Base-by-base conservation (phyloP, 2,888 invertebrate genomes). In the Subacronicta megacephala region DNA sequence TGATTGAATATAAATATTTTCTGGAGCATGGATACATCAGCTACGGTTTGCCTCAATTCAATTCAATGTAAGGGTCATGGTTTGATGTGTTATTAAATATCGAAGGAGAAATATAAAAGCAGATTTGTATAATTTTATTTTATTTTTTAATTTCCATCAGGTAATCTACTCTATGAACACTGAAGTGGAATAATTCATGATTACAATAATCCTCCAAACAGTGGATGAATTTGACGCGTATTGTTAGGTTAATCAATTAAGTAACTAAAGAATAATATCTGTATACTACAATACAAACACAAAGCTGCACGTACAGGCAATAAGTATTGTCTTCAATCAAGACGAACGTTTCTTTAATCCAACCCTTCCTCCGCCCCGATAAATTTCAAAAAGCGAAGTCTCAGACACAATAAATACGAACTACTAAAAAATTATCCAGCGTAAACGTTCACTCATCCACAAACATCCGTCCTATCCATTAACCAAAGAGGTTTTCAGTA, bases 401-500 rank as follows among this genome's bases (percentile, higher is more conserved):
- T 20, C 13, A 43, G 29, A 26, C 33, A 38, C 16, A 46, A 41
- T 41, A 26, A 46, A 42, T 26, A 47, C 1, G 2, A 55, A 68
- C 69, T 61, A 52, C 65, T 59, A 46, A 52, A 58, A 61, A 58
- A 53, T 36, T 44, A 13, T 10, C 26, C 15, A 23, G 23, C 43
- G 18, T 41, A 60, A 44, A 44, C 47, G 55, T 44, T 63, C 45
- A 63, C 18, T 51, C 66, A 45, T 41, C 53, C 61, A 60, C 61
- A 61, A 56, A 57, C 31, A 62, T 56, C 43, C 46, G 36, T 53
- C 46, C 44, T 43, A 53, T 73, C 74, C 74, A 76, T 75, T 75
- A 71, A 44, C 71, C 16, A 52, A 71, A 73, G 52, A 71, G 59
- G 57, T 59, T 73, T 67, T 60, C 35, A 44, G 57, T 71, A 62